Base-by-base conservation (phyloP, 2,797 vertebrate species). In the Lutjanus argentimaculatus region DNA sequence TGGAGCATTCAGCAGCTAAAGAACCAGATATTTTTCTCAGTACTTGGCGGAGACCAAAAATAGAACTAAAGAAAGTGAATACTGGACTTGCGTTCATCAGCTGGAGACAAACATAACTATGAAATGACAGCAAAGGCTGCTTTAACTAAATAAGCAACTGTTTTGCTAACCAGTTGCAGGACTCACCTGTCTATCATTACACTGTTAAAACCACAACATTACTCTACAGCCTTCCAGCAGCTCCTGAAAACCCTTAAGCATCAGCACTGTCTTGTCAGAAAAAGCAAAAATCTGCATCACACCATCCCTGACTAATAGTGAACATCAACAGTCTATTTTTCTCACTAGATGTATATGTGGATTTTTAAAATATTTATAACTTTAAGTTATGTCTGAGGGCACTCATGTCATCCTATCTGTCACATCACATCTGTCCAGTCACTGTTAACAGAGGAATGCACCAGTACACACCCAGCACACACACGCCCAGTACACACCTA, bases 391-490 rank as follows among this genome's bases (percentile, higher is more conserved):
- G 15, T n/a, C 45, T 40, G 52, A 43, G 7, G 3, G 16, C 25
- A 7, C 45, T 30, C 36, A 63, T 1, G 10, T 67, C 67, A 55
- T 15, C 30, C 45, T 75, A 86, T 68, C 36, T 67, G 46, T 70
- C 56, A 49, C 14, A 42, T 66, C 43, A 53, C 22, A 66, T 65
- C 53, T 75, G 58, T 75, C 12, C 48, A 17, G 8, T 64, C 30
- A 36, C 30, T 36, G 45, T 64, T 67, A 70, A 70, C 65, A 69
- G 17, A 88, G 57, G 51, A 80, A 86, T 77, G 69, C 30, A 58
- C 2, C 21, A 40, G 12, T 25, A 79, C 74, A 82, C 88, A 49
- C 76, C 72, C 57, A 52, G 10, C 1, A 11, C 67, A 11, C 67
- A 73, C 68, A 58, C 51, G 48, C 53, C 7, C 4, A 19, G n/a